Evolutionary conservation across 1,140 invertebrate species (phyloP), one percentile per base, ranked within the genome.

Genomic region (Drosophila leontia): DNA sequence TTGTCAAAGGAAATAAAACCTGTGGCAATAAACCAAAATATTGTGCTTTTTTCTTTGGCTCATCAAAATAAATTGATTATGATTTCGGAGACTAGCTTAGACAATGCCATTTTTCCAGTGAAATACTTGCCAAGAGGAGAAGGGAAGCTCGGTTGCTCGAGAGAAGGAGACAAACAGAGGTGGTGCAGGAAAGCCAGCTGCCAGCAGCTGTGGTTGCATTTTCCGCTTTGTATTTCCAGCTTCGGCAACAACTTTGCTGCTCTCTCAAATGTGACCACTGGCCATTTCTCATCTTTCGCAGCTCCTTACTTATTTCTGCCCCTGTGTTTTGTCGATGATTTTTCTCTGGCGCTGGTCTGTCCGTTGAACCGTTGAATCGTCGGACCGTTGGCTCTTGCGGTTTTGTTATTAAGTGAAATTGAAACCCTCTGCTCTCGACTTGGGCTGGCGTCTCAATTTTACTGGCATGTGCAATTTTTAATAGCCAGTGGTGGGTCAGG

Each of bases 391-490:
- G 53, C 37, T 41, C 35, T 39, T 78, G 67, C 44, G 60, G 65
- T 65, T 80, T 75, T 64, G 78, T 87, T 82, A 87, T 88, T 88
- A 87, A 88, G 77, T 84, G 84, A 88, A 87, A 87, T 87, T 87
- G 85, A 87, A 87, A 90, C 79, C 78, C 67, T 72, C 67, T 70
- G 78, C 58, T 80, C 64, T 78, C 72, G 59, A 71, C 80, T 83
- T 79, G 60, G 62, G 60, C 79, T 71, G 67, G 71, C 72, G 80
- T 88, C 77, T 88, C 85, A 80, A 87, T 87, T 84, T 77, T 56
- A 42, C 69, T 86, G 84, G 77, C 77, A 88, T 87, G 80, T 90
- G 81, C 85, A 81, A 65, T 90, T 90, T 90, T 90, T 90, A 88
- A 87, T 87, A 90, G 85, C 71, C 56, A 34, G 29, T 32, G 26